Evolutionary conservation across 2,113 vertebrate genomes (phyloP), one percentile per base, ranked within the genome.

Genomic region (Ardeotis arabs): DNA sequence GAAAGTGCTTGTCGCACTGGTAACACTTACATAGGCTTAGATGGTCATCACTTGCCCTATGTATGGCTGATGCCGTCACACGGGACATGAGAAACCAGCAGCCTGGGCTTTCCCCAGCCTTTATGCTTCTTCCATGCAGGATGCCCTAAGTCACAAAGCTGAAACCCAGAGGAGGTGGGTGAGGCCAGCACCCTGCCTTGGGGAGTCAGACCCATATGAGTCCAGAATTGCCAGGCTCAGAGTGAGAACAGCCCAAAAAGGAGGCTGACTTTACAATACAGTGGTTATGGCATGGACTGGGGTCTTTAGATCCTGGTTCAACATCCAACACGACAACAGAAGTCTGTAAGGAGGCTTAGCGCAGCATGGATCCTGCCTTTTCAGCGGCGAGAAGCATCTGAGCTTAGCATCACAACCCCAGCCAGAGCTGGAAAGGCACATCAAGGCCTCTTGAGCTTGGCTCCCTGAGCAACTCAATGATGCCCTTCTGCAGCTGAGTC

Each of bases 71-170:
- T 41, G 22, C 3, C 8, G 6, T 80, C 62, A 23, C 24, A 17
- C 0, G 4, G 12, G 27, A 69, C 31, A 14, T 0, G 1, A 35
- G 55, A 87, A 68, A 29, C 29, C 35, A 13, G 22, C 76, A 68
- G 47, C n/a, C 47, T 5, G 3, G 29, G 29, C 39, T 29, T 56
- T 23, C 12, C 12, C 21, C 55, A 87, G 55, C 18, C 29, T 55
- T 49, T 28, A 33, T 2, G 7, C 21, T 63, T 18, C n/a, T 81
- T 75, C 55, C 31, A 37, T 0, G 0, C 12, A 49, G 12, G 41
- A 75, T 39, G 24, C 22, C 18, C 12, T 12, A 28, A 72, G 39
- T 28, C 25, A 29, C 41, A 12, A 73, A 62, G 53, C 60, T 33
- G 67, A 68, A 66, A 60, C 3, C 22, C 55, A 62, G 67, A 56